phyloP scores from a whole-genome alignment of 2,113 vertebrate genomes.

The Paradisaea rubra region DNA sequence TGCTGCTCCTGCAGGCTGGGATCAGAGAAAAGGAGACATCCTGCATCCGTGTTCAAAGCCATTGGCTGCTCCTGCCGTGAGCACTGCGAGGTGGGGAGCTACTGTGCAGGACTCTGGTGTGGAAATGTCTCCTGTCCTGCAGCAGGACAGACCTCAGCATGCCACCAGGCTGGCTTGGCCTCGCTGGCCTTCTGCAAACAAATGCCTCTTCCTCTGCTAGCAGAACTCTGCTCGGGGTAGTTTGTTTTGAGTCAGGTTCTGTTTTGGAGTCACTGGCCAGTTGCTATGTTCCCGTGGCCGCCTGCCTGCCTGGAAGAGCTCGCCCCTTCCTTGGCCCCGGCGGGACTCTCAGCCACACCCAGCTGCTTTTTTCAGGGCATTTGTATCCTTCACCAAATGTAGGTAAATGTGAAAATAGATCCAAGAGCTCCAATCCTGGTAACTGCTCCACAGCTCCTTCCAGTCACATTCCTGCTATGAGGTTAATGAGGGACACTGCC shows the following conservation, averaged over 20 bases:
- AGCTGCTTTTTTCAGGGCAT: background rate
- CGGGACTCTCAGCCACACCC: background rate
- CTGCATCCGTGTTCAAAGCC: rapidly evolving
- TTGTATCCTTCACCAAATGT: background rate
- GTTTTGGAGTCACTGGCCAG: constrained; percentile 8
- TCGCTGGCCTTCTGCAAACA: background rate
- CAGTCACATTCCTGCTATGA: background rate
- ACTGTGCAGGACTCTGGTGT: background rate
- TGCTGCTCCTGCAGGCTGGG: background rate
- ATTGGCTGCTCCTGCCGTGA: background rate
- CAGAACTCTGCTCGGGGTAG: background rate
- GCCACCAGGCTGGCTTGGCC: background rate
- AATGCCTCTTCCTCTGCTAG: background rate
- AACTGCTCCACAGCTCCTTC: background rate
- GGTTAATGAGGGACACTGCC: background rate
- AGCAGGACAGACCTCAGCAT: background rate
- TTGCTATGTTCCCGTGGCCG: constrained; percentile 29
- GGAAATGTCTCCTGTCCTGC: background rate
- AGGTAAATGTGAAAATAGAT: background rate
- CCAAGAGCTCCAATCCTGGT: background rate
- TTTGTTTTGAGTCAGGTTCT: background rate
- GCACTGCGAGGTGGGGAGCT: background rate
- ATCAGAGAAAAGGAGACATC: background rate
- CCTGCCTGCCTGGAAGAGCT: background rate
- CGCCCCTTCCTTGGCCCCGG: background rate